Base-by-base conservation (phyloP, 2,113 vertebrate genomes). In the Symphodus melops region DNA sequence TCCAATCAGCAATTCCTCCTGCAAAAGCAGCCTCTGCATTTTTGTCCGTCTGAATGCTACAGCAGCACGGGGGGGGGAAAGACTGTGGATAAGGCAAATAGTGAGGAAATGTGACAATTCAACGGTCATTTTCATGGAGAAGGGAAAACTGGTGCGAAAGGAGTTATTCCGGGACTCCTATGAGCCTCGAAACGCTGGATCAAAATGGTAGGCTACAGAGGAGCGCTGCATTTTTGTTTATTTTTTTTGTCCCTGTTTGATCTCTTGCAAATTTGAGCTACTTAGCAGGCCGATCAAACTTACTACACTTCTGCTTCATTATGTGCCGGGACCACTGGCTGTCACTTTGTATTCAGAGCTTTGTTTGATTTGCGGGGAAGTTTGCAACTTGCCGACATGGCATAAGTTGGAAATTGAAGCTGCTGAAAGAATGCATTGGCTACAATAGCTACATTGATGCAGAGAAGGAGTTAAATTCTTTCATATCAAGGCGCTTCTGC, bases 1-100 rank as follows among this genome's bases (percentile, higher is more conserved):
- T 95, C 96, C 96, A 96, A 96, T 96, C 95, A 95, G 94, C 94
- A 91, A 89, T 89, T 93, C 90, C 92, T 92, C 61, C 90, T 90
- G 91, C 92, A 90, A 86, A 93, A 92, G 93, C 93, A 94, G 93
- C 91, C 92, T 91, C 92, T 89, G 93, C 91, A 92, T 91, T 91
- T 92, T 89, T 91, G 88, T 90, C 88, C 82, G 90, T 91, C 88
- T 93, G 91, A 91, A 89, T 81, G 93, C 90, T 89, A 76, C 91
- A 87, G 91, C 84, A 89, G 88, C 91, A 86, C 85, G 81, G 86
- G 83, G 79, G 79, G 57, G 82, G 51, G 79, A 80, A 75, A 79
- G 81, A 88, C 44, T 70, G 78, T 82, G 83, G 82, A 88, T 66
- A 72, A 85, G 77, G 78, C 67, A 88, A 88, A 84, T 86, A 56